Evolutionary conservation across 2,888 invertebrate species (phyloP).

Genomic region (Drosophila trichaetosa): DNA sequence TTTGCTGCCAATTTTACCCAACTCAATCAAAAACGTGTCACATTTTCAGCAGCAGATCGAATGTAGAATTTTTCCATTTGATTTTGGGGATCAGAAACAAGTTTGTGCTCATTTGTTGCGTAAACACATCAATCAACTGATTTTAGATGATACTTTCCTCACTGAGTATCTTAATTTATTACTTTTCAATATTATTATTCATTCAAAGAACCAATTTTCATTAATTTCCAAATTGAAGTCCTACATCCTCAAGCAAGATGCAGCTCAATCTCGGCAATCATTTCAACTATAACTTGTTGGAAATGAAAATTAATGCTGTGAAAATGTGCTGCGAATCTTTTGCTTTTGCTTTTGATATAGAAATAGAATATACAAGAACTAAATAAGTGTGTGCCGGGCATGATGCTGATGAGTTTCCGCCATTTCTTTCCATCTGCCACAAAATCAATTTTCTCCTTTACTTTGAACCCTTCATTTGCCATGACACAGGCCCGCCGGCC

Average conservation of each 20-base stretch:
- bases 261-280: background rate
- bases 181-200: background rate
- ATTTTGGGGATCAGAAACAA: background rate
- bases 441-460: conserved; percentile 60
- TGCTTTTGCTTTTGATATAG: conserved; percentile 32
- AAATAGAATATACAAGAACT: conserved; percentile 16
- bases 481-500: conserved; percentile 32
- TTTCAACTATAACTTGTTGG: background rate
- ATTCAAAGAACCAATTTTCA: background rate
- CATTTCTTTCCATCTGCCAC: conserved; percentile 10
- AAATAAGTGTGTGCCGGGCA: conserved; percentile 32
- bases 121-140: conserved; percentile 3
- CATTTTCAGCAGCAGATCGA: background rate
- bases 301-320: background rate
- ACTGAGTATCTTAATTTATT: background rate
- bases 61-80: background rate
- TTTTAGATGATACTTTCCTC: background rate
- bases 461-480: conserved; percentile 57
- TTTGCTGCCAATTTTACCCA: conserved; percentile 17
- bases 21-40: conserved; percentile 25
- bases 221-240: background rate
- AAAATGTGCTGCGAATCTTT: conserved; percentile 9
- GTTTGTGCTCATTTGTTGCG: conserved; percentile 5
- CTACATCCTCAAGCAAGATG: background rate
- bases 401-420: conserved; percentile 61